These are phyloP conservation scores for Brachionus manjavacas DNA, from an alignment of 1,140 invertebrate species.

Conservation along the genomic window DNA sequence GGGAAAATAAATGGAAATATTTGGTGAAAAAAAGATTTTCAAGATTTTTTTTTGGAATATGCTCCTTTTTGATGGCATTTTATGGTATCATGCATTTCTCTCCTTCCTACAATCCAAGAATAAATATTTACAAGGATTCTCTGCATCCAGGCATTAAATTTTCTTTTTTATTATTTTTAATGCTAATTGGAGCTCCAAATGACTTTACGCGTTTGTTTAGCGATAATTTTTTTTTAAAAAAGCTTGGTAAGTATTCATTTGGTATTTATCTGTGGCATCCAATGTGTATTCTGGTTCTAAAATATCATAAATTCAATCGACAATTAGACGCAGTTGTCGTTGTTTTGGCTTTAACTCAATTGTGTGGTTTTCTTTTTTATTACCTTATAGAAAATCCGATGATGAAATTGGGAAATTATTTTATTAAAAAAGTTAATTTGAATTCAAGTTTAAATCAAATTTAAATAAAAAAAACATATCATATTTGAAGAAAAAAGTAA, in stretches of 20 bases:
- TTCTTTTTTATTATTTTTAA: neutral
- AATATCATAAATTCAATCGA: neutral
- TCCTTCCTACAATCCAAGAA: neutral
- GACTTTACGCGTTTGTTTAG: neutral
- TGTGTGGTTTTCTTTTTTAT: neutral
- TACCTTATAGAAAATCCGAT: neutral
- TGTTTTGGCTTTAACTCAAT: neutral
- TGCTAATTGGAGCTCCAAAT: slow-evolving; percentile 2
- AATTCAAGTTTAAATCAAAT: neutral
- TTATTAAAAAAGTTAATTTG: neutral
- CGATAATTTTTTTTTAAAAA: slow-evolving; percentile 19
- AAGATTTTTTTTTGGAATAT: neutral
- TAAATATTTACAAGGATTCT: neutral
- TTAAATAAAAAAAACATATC: neutral
- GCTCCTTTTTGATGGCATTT: neutral
- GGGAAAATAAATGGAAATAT: neutral
- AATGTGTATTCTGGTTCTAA: neutral
- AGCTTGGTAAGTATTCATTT: slow-evolving; percentile 13
- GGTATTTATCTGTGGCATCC: neutral
- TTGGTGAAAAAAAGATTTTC: neutral
- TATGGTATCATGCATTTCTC: neutral
- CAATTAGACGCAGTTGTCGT: neutral
- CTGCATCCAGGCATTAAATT: neutral
- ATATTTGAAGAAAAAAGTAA: neutral
- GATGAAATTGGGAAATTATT: slow-evolving; percentile 13